phyloP scores from a whole-genome alignment of 2,888 invertebrate genomes.

The Caenorhabditis macrosperma region DNA sequence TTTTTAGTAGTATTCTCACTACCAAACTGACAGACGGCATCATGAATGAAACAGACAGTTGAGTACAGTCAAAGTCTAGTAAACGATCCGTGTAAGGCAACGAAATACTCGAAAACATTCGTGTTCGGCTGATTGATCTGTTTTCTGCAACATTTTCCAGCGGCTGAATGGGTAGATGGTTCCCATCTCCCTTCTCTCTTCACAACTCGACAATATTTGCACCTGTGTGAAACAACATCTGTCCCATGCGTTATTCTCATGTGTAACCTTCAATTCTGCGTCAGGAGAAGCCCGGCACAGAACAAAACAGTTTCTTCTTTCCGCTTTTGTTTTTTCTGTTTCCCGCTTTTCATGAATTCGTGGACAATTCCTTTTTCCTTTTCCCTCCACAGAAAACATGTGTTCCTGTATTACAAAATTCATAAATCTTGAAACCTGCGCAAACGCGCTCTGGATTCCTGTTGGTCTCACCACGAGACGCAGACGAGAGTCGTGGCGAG shows the following conservation, averaged over 20 bases:
- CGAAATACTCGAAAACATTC: neutral
- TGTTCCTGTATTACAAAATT: too few species aligned
- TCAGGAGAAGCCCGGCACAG: neutral
- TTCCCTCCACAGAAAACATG: too few species aligned
- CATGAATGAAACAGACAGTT: neutral
- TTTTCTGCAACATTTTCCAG: neutral
- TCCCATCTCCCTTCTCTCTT: neutral
- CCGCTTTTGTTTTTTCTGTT: neutral
- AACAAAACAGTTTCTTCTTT: neutral
- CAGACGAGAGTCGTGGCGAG: too few species aligned
- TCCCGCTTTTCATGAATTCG: neutral
- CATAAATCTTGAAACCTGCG: too few species aligned
- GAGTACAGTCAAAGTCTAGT: neutral
- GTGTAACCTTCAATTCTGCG: neutral
- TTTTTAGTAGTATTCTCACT: too few species aligned
- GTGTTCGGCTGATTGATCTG: constrained; percentile 5
- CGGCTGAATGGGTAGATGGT: neutral
- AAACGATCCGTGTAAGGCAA: neutral
- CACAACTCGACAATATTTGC: neutral
- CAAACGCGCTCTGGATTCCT: too few species aligned
- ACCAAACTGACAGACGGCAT: too few species aligned
- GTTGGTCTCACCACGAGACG: too few species aligned
- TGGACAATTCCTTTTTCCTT: too few species aligned
- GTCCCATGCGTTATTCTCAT: neutral
- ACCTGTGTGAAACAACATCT: neutral